Evolutionary conservation across 2,888 invertebrate genomes (phyloP), one percentile per base, ranked within the genome.

Genomic region (Phania funesta): DNA sequence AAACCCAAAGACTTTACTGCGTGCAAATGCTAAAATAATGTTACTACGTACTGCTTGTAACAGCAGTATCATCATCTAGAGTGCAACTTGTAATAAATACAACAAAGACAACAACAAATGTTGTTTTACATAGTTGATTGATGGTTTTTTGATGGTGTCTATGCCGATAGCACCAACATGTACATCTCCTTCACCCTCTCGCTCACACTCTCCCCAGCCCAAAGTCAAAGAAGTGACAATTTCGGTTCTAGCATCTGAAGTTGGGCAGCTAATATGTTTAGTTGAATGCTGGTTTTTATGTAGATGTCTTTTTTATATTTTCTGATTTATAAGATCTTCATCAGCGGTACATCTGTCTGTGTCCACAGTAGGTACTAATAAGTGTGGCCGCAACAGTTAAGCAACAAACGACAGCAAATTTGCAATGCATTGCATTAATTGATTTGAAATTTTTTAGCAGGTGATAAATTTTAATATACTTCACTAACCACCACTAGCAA

Each of bases 391-490:
- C 26, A 70, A 7, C 38, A 48, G 26, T 41, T 52, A 38, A 11
- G 5, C 29, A 73, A 44, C 65, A 68, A 67, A 83, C 74, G 48
- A 48, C 50, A 65, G 26, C 62, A 71, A 75, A 84, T 82, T 83
- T 81, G 71, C 83, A 84, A 88, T 88, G 87, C 89, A 88, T 87
- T 86, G 85, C 86, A 88, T 89, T 89, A 89, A 89, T 89, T 89
- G 89, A 89, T 89, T 88, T 88, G 78, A 74, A 87, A 87, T 89
- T 89, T 64, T 68, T 89, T 89, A 89, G 86, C 89, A 89, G 89
- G 89, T 89, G 88, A 89, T 89, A 89, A 89, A 89, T 89, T 89
- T 88, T 84, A 80, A 83, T 75, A 77, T 64, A 68, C 77, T 68
- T 52, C 62, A 68, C 58, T 60, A 67, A 68, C 54, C 46, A 74